Conservation (phyloP, 2,888 invertebrate species). For the Metopia argyrocephala region DNA sequence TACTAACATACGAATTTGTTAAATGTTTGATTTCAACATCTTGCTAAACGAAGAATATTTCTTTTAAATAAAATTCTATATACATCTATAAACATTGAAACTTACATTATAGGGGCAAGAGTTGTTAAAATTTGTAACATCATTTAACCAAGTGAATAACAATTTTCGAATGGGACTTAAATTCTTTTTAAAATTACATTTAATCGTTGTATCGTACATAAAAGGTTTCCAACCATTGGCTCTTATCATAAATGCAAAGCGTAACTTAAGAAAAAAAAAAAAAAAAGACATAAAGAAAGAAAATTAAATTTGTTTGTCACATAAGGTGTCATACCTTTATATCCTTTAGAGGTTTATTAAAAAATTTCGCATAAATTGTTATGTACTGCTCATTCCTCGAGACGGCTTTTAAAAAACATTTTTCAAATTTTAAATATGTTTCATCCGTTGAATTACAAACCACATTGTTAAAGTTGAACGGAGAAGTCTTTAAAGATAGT, state of each 20-base stretch:
- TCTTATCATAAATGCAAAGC: not conserved
- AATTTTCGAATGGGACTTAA: not conserved
- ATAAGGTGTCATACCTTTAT: not conserved
- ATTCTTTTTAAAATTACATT: not conserved
- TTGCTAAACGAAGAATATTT: no score
- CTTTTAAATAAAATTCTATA: no score
- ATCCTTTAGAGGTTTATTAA: not conserved
- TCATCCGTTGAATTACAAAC: not conserved
- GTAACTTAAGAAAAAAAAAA: no score
- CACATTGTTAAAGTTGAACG: not conserved
- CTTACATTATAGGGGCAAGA: conserved; percentile 27
- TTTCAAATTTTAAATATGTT: not conserved
- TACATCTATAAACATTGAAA: no score
- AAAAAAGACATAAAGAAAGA: no score
- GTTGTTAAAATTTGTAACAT: not conserved
- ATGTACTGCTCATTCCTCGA: not conserved
- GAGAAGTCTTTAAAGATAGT: not conserved
- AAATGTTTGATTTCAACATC: not conserved
- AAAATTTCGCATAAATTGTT: not conserved
- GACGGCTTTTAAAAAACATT: not conserved
- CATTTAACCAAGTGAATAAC: not conserved
- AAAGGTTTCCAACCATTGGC: conserved; percentile 5
- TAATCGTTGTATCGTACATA: not conserved
- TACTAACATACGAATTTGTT: not conserved
- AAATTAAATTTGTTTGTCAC: rapidly evolving